A percentile compares a stretch with the other conserved stretches of the same genome.
Evolutionary conservation across 2,888 invertebrate species (phyloP).

Genomic region (Phytoseiulus persimilis): DNA sequence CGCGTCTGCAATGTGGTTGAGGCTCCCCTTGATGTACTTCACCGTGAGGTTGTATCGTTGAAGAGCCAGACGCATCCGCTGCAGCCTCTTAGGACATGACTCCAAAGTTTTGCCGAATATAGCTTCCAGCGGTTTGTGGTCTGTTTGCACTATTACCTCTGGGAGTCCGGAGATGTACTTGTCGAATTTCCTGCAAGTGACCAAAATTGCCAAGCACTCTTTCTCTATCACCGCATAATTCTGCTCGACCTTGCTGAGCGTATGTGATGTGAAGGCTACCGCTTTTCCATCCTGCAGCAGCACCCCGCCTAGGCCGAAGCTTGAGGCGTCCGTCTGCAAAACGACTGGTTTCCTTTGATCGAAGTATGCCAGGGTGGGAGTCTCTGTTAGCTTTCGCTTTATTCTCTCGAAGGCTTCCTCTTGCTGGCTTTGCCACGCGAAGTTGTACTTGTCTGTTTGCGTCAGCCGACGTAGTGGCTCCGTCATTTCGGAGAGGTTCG

Average conservation of each 20-base stretch:
- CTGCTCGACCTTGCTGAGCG: neutral
- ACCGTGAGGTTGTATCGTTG: neutral
- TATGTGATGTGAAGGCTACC: neutral
- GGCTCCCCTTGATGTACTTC: neutral
- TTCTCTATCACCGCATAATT: neutral
- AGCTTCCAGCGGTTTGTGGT: neutral
- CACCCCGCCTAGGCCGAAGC: slow-evolving; percentile 47
- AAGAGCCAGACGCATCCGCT: neutral
- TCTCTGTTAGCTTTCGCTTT: slow-evolving; percentile 39
- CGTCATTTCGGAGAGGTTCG: neutral
- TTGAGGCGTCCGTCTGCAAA: slow-evolving; percentile 47
- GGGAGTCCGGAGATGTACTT: neutral
- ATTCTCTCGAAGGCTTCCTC: neutral
- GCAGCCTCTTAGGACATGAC: neutral
- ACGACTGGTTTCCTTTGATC: slow-evolving; percentile 45
- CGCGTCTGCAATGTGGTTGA: neutral
- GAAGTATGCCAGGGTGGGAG: slow-evolving; percentile 45
- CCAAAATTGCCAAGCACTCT: neutral
- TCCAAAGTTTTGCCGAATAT: neutral
- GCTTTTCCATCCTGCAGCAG: slow-evolving; percentile 44
- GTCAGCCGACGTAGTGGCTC: neutral
- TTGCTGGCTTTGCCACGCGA: neutral
- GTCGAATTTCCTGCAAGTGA: neutral
- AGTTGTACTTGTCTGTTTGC: neutral
- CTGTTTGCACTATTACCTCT: neutral